Percentiles rank a stretch among this genome's conserved stretches.
phyloP scores from a whole-genome alignment of 2,888 invertebrate genomes.

The Agriotes lineatus region DNA sequence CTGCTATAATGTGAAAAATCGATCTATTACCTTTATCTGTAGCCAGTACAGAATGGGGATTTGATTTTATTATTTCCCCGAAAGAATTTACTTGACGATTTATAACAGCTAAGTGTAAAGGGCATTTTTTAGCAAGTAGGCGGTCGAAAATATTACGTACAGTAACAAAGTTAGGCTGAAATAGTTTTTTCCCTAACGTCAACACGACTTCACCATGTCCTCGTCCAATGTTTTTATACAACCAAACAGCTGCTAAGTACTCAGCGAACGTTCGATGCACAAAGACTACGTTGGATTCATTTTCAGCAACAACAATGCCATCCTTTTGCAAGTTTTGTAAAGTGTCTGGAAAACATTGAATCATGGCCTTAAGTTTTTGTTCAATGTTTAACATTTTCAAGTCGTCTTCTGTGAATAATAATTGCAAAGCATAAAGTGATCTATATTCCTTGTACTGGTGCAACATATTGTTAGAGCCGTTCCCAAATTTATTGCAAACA shows the following conservation, averaged over 20 bases:
- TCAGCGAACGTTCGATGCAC: slow-evolving; percentile 28
- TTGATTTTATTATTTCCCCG: background rate
- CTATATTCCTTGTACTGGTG: background rate
- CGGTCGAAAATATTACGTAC: slow-evolving; percentile 32
- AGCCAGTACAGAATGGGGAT: background rate
- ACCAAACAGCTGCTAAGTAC: slow-evolving; percentile 24
- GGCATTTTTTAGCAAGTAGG: slow-evolving; percentile 19
- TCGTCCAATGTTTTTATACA: slow-evolving; percentile 1
- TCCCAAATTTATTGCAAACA: slow-evolving; percentile 14
- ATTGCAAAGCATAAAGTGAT: slow-evolving; percentile 3
- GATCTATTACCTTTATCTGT: slow-evolving; percentile 10
- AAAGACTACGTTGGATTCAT: slow-evolving; percentile 2
- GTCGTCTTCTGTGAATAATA: slow-evolving; percentile 12
- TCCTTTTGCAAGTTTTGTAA: slow-evolving; percentile 9
- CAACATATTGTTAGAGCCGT: background rate
- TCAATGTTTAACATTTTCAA: background rate
- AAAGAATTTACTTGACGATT: slow-evolving; percentile 11
- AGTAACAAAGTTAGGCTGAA: slow-evolving; percentile 9
- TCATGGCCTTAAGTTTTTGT: background rate
- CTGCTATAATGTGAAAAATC: slow-evolving; percentile 5
- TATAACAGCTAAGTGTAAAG: slow-evolving; percentile 28
- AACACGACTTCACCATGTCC: background rate
- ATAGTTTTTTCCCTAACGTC: slow-evolving; percentile 9
- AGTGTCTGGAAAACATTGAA: slow-evolving; percentile 1
- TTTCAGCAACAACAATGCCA: slow-evolving; percentile 19